phyloP scores from a whole-genome alignment of 2,113 vertebrate species.

The Campylorhamphus procurvoides region DNA sequence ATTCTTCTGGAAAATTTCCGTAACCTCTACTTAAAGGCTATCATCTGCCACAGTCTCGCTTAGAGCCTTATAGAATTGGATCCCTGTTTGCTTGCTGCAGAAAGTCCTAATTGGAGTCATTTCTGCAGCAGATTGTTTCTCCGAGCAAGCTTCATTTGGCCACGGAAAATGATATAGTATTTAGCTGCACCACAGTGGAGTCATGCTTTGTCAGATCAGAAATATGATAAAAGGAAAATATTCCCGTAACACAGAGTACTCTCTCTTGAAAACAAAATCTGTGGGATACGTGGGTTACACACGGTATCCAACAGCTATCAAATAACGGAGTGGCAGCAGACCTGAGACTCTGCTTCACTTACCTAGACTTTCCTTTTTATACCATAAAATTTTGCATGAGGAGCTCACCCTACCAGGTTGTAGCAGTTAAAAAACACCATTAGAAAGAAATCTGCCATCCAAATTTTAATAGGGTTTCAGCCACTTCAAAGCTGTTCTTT shows the following conservation, averaged over 20 bases:
- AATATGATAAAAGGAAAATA: conserved; percentile 18
- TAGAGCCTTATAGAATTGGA: not conserved
- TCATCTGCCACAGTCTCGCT: not conserved
- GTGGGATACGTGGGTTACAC: not conserved
- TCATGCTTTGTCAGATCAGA: not conserved
- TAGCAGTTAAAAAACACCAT: conserved; percentile 63
- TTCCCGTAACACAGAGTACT: not conserved
- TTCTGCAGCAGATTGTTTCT: conserved; percentile 18
- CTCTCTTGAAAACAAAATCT: not conserved
- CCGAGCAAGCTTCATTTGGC: not conserved
- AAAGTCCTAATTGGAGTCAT: not conserved
- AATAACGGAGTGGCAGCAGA: not conserved
- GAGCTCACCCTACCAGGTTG: conserved; percentile 38
- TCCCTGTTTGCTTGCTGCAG: not conserved
- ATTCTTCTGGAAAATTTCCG: not conserved
- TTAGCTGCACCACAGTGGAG: not conserved
- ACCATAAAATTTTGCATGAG: conserved; percentile 36
- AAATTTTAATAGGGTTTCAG: conserved; percentile 69
- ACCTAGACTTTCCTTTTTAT: not conserved
- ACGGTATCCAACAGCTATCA: not conserved
- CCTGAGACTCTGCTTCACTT: not conserved
- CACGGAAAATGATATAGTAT: not conserved
- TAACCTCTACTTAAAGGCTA: not conserved
- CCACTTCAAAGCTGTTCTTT: conserved; percentile 71
- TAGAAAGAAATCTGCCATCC: conserved; percentile 51